Evolutionary conservation across 2,113 vertebrate species (phyloP).

Genomic region (Nothobranchius furzeri): DNA sequence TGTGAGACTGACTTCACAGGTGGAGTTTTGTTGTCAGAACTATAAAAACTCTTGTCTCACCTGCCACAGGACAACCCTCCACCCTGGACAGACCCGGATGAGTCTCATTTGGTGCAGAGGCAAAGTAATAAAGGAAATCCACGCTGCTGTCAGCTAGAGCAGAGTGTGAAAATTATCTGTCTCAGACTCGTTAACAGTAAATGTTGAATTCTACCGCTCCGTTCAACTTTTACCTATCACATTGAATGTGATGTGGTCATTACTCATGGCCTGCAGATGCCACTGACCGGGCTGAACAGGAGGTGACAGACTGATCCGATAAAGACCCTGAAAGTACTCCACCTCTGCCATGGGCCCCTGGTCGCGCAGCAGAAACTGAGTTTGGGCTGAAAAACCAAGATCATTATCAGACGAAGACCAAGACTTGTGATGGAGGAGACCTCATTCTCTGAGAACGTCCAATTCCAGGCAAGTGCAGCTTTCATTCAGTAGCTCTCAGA

Average conservation of each 20-base stretch:
- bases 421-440: too few species aligned
- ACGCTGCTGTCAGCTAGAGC: slow-evolving; percentile 80
- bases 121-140: slow-evolving; percentile 88
- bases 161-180: not conserved
- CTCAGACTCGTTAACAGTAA: not conserved
- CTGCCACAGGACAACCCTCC: slow-evolving; percentile 83
- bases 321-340: slow-evolving; percentile 76
- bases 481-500: not conserved
- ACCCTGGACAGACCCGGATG: slow-evolving; percentile 85
- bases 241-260: slow-evolving; percentile 73
- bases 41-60: slow-evolving; percentile 51
- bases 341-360: slow-evolving; percentile 63
- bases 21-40: not conserved
- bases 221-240: slow-evolving; percentile 78
- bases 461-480: too few species aligned
- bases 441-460: too few species aligned
- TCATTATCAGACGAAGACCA: too few species aligned
- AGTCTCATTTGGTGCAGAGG: slow-evolving; percentile 77
- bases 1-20: not conserved
- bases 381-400: slow-evolving; percentile 52
- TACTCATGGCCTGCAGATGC: slow-evolving; percentile 71
- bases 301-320: slow-evolving; percentile 73
- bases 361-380: slow-evolving; percentile 66
- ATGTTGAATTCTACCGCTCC: not conserved
- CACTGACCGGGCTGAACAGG: slow-evolving; percentile 79